phyloP scores from a whole-genome alignment of 2,888 invertebrate genomes.

The Polydesmus complanatus region DNA sequence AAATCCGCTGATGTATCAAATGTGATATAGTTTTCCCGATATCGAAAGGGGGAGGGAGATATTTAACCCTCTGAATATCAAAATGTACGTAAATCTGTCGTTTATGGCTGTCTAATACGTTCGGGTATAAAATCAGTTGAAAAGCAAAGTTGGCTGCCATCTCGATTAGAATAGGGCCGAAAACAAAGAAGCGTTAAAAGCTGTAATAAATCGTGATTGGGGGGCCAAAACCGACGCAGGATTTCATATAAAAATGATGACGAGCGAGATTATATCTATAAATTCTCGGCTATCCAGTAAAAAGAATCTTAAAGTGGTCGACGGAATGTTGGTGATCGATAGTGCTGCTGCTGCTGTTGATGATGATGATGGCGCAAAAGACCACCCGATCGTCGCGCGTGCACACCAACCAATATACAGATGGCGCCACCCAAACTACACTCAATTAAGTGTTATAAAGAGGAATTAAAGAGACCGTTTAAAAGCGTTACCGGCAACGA shows the following conservation, averaged over 20 bases:
- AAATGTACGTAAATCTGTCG: neutral
- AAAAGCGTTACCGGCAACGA: too few species aligned
- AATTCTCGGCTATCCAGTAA: neutral
- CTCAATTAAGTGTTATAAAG: neutral
- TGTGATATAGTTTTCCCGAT: too few species aligned
- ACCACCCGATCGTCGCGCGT: too few species aligned
- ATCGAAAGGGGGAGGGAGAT: too few species aligned
- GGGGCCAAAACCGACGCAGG: neutral
- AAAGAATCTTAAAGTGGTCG: neutral
- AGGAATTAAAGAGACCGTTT: neutral
- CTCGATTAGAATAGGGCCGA: neutral
- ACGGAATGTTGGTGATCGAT: too few species aligned
- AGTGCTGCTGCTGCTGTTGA: neutral
- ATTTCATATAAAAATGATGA: neutral
- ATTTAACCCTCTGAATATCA: too few species aligned
- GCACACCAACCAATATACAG: too few species aligned
- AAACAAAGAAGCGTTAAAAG: neutral
- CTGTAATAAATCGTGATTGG: neutral
- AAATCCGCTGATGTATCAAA: too few species aligned
- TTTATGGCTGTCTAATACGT: neutral
- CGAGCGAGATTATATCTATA: neutral
- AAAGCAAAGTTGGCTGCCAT: neutral
- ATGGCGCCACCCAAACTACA: neutral
- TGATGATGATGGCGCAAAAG: neutral
- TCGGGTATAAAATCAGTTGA: neutral